Evolutionary conservation across 1,140 invertebrate species (phyloP).

Genomic region (Holcopasites calliopsidis): DNA sequence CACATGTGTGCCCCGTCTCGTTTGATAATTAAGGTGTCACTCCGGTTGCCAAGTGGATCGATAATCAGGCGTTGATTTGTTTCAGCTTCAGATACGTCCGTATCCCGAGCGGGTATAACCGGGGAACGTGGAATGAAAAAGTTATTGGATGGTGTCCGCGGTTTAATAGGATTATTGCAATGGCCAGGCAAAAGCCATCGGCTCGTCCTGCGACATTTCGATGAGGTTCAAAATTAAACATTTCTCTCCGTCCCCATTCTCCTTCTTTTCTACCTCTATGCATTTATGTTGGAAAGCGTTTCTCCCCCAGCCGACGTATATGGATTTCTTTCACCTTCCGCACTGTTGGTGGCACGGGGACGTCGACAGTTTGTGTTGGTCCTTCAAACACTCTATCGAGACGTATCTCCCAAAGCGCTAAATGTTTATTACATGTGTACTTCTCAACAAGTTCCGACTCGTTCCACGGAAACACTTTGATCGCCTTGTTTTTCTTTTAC

Average conservation of each 20-base stretch:
- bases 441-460: not conserved
- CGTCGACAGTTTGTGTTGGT: constrained; percentile 32
- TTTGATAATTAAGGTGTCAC: not conserved
- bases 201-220: constrained; percentile 44
- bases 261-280: not conserved
- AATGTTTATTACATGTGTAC: not conserved
- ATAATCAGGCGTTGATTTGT: constrained; percentile 8
- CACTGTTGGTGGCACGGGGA: not conserved
- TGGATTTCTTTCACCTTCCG: not conserved
- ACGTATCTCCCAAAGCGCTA: not conserved
- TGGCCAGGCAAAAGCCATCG: constrained; percentile 43
- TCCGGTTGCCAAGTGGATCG: not conserved
- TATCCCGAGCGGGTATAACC: not conserved
- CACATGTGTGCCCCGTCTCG: too few species aligned
- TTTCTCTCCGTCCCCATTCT: constrained; percentile 24
- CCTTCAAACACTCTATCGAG: not conserved
- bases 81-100: not conserved
- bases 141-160: constrained; percentile 61
- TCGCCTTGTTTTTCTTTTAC: too few species aligned
- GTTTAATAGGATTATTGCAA: constrained; percentile 61
- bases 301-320: not conserved
- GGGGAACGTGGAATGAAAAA: constrained; percentile 36
- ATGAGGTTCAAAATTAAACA: constrained; percentile 55
- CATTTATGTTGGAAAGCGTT: not conserved
- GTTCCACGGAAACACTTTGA: too few species aligned